Evolutionary conservation across 23 tunicate species (phyloP).

Genomic region (Ciona savignyi): DNA sequence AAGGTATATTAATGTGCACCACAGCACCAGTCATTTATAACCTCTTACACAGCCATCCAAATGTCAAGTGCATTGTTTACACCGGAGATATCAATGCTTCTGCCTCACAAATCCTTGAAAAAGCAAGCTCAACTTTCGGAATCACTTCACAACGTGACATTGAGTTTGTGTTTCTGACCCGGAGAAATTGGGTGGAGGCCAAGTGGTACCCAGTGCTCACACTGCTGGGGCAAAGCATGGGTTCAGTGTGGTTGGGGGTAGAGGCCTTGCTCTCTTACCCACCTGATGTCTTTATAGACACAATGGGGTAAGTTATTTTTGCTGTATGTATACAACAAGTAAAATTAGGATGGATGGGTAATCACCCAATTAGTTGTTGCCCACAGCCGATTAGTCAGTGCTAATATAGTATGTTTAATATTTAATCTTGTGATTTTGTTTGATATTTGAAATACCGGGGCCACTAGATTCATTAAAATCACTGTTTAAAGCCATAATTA

Average conservation of each 20-base stretch:
- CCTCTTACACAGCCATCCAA: conserved; percentile 59
- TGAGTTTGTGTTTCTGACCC: conserved; percentile 40
- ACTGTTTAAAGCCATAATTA: too few relatives aligned
- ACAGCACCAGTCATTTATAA: too few relatives aligned
- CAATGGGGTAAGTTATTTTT: conserved; percentile 57
- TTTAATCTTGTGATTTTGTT: too few relatives aligned
- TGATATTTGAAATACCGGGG: too few relatives aligned
- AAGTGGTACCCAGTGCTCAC: conserved; percentile 70
- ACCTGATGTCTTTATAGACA: conserved; percentile 77
- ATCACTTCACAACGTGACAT: conserved; percentile 29
- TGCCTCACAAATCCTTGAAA: conserved; percentile 35
- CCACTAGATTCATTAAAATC: too few relatives aligned
- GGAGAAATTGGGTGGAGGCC: conserved; percentile 76
- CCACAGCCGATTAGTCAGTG: too few relatives aligned
- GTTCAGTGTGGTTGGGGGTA: conserved; percentile 70
- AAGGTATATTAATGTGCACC: too few relatives aligned
- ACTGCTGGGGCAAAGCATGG: conserved; percentile 82
- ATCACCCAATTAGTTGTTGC: too few relatives aligned
- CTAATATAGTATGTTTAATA: too few relatives aligned
- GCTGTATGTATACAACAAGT: not conserved
- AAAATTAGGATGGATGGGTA: not conserved
- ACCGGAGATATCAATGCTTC: conserved; percentile 74
- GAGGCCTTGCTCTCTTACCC: conserved; percentile 56
- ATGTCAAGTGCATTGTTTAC: conserved; percentile 44
- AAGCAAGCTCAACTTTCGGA: conserved; percentile 59